phyloP scores from a whole-genome alignment of 2,113 vertebrate genomes.

The Etia nguti region DNA sequence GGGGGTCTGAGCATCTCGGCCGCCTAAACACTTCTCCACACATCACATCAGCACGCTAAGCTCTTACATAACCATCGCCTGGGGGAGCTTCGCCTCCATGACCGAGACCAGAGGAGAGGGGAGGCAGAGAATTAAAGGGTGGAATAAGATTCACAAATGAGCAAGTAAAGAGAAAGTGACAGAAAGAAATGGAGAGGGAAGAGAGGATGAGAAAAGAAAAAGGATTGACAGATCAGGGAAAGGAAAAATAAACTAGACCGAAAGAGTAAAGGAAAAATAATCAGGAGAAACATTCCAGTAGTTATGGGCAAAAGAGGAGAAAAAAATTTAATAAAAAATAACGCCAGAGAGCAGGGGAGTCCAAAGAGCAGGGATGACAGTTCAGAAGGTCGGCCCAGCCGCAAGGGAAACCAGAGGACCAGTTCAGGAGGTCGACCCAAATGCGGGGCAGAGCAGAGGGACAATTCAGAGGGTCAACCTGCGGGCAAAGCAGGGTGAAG shows the following conservation, averaged over 20 bases:
- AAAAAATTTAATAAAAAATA: not conserved
- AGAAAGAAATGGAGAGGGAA: not conserved
- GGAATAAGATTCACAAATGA: not conserved
- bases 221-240: not conserved
- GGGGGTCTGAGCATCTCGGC: not conserved
- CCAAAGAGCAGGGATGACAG: not conserved
- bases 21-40: conserved; percentile 20
- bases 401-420: not conserved
- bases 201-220: not conserved
- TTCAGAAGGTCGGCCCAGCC: not conserved
- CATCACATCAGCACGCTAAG: conserved; percentile 37
- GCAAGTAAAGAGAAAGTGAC: not conserved
- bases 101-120: not conserved
- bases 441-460: not conserved
- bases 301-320: not conserved
- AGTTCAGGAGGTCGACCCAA: not conserved
- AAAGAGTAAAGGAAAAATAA: not conserved
- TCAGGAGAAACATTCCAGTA: not conserved
- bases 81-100: not conserved
- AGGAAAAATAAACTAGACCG: not conserved
- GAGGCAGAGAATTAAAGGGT: not conserved
- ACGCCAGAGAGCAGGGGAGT: not conserved
- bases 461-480: not conserved
- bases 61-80: conserved; percentile 38
- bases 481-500: not conserved